Percentiles rank a stretch among this genome's conserved stretches.
These are phyloP conservation scores for Nephrotoma flavescens DNA, from an alignment of 2,888 invertebrate genomes.

Conservation along the genomic window DNA sequence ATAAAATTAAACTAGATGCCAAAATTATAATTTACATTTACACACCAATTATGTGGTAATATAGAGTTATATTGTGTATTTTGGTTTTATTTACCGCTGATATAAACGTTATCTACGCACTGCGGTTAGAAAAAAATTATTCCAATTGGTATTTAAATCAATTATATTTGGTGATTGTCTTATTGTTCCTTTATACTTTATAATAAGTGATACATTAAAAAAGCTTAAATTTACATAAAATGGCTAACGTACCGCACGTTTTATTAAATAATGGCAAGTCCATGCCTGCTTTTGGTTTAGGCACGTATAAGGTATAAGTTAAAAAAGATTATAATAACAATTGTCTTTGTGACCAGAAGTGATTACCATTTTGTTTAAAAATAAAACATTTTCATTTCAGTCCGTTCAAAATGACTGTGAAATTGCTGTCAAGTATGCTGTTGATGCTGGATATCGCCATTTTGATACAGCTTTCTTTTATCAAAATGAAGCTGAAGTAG, in stretches of 20 bases:
- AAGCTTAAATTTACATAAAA: not conserved
- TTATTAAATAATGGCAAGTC: conserved; percentile 38
- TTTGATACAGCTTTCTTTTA: conserved; percentile 39
- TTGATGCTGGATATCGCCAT: conserved; percentile 38
- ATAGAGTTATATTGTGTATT: not conserved
- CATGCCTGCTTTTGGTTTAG: conserved; percentile 47
- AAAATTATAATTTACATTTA: too few species aligned
- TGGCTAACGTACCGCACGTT: not conserved
- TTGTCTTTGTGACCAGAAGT: too few species aligned
- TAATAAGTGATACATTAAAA: too few species aligned
- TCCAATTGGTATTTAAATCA: not conserved
- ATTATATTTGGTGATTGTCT: not conserved
- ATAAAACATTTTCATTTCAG: not conserved
- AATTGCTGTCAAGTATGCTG: conserved; percentile 27
- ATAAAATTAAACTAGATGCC: too few species aligned
- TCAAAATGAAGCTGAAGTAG: conserved; percentile 33
- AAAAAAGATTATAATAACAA: not conserved
- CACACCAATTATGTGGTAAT: too few species aligned
- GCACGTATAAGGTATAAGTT: conserved; percentile 41
- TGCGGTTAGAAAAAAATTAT: not conserved
- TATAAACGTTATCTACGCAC: not conserved
- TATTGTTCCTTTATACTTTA: not conserved
- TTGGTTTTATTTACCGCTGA: not conserved
- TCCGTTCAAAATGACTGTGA: not conserved
- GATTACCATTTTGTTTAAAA: too few species aligned